Base-by-base conservation (phyloP, 2,113 vertebrate genomes). In the Pipra filicauda region DNA sequence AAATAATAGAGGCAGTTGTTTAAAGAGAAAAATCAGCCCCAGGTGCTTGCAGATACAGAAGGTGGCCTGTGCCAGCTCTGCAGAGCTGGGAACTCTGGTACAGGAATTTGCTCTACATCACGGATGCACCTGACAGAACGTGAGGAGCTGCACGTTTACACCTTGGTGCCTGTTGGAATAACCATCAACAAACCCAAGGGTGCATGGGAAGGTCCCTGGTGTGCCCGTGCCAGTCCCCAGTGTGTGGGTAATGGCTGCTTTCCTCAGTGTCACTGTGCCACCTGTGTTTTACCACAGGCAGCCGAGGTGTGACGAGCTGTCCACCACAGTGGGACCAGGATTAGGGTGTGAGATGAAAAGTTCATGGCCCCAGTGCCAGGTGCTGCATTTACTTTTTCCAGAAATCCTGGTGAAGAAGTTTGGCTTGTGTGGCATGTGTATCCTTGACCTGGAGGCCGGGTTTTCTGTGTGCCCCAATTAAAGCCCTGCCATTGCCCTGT, bases 381-480 rank as follows among this genome's bases (percentile, higher is more conserved):
- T 21, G n/a, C 14, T 12, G 16, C 21, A 1, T 54, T 43, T 15
- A 16, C 28, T n/a, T 73, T 24, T 48, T 23, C 28, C 39, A 49
- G 59, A 49, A 54, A 17, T 8, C 6, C 3, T 0, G 3, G 11
- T 31, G 57, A 15, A 70, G 26, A n/a, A 4, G 35, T n/a, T 39
- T 7, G 55, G 19, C 48, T 73, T 33, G 72, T 4, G 0, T 9
- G 37, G 11, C 0, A 0, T 2, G 1, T 1, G 3, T 5, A 22
- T 18, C 3, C 26, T 7, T 51, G 22, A 17, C 43, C 49, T 5
- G 23, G 21, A 35, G 54, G 31, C 2, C 3, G 0, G 1, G 1
- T 16, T 46, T 22, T 19, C 35, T 21, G 26, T 1, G 3, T 43
- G 55, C n/a, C 61, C n/a, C 6, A 0, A n/a, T 81, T 16, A 22